Percentiles rank a stretch among this genome's conserved stretches.
phyloP scores from a whole-genome alignment of 2,797 vertebrate species.

The Holocentrus rufus region DNA sequence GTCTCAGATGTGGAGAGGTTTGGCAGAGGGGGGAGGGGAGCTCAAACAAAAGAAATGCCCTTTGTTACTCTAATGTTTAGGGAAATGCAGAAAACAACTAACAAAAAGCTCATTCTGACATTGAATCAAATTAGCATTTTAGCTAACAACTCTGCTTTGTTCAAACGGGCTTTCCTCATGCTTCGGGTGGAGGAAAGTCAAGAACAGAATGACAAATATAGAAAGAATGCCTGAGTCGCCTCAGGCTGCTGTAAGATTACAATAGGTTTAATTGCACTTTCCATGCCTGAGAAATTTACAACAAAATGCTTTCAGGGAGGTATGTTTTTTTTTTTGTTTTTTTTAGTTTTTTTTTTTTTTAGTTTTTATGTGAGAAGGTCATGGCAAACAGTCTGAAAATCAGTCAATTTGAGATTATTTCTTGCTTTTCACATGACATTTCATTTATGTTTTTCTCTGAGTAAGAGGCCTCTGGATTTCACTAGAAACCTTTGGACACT shows the following conservation, averaged over 20 bases:
- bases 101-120: constrained; percentile 47
- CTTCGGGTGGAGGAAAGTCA: constrained; percentile 18
- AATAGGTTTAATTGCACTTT: not conserved
- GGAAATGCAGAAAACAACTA: constrained; percentile 68
- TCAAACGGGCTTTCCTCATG: constrained; percentile 1
- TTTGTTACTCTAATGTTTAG: constrained; percentile 76
- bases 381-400: no score
- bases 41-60: constrained; percentile 66
- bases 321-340: not conserved
- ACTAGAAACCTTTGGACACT: no score
- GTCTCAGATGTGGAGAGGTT: constrained; percentile 63
- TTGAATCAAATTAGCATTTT: constrained; percentile 55
- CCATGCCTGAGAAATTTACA: not conserved
- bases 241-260: constrained; percentile 12
- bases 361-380: not conserved
- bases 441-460: no score
- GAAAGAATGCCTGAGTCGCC: not conserved
- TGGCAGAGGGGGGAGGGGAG: constrained; percentile 56
- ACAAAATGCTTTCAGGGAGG: not conserved
- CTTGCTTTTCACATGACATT: no score
- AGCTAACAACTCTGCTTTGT: constrained; percentile 34
- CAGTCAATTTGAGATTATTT: no score
- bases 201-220: constrained; percentile 8
- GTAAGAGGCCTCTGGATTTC: no score
- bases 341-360: not conserved